Conservation (phyloP, 23 tunicate genomes). For the Trididemnum nubilum region DNA sequence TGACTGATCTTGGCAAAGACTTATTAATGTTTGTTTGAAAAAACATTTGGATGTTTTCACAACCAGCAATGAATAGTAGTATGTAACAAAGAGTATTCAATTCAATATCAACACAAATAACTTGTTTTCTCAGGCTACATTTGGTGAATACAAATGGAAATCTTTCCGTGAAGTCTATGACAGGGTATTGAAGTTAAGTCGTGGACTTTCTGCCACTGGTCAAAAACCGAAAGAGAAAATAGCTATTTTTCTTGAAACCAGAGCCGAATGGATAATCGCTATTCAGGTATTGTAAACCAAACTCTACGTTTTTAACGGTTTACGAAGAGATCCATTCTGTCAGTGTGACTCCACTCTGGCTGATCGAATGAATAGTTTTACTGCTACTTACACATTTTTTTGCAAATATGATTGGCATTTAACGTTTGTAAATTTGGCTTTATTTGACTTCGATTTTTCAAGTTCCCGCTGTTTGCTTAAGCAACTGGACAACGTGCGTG, state of each 20-base stretch:
- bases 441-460: no score
- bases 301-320: not conserved
- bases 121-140: slow-evolving; percentile 68
- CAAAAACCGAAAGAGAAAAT: slow-evolving; percentile 64
- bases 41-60: no score
- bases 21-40: no score
- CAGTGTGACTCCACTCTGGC: not conserved
- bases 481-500: no score
- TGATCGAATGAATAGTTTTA: not conserved
- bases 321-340: not conserved
- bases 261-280: slow-evolving; percentile 97
- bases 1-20: no score
- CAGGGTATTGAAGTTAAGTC: slow-evolving; percentile 49
- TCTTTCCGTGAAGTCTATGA: slow-evolving; percentile 55
- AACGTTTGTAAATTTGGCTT: not conserved
- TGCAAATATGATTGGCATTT: not conserved
- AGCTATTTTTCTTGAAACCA: slow-evolving; percentile 91
- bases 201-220: slow-evolving; percentile 62
- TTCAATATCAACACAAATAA: no score
- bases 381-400: not conserved
- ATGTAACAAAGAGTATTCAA: no score
- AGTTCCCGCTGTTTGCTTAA: no score
- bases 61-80: no score
- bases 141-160: slow-evolving; percentile 87
- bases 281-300: slow-evolving; percentile 40